Conservation (phyloP, 2,113 vertebrate genomes). For the Python bivittatus region DNA sequence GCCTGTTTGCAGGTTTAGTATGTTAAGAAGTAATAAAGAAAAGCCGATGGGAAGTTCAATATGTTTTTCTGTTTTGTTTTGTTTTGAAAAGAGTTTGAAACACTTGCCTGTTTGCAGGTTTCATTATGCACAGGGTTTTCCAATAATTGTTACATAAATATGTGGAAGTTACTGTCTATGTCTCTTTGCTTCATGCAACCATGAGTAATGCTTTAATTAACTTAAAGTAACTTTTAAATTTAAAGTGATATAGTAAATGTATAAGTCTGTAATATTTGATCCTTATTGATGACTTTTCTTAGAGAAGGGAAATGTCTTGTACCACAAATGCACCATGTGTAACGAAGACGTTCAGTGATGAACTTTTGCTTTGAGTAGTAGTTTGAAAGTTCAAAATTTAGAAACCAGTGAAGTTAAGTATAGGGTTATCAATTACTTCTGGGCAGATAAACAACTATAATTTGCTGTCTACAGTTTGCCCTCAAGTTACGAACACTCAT, state of each 20-base stretch:
- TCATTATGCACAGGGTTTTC: conserved; percentile 14
- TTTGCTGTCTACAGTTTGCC: no score
- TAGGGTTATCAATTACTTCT: no score
- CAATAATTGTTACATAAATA: conserved; percentile 1
- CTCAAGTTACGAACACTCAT: no score
- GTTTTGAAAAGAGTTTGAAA: neutral
- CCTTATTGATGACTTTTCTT: neutral
- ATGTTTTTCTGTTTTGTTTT: neutral
- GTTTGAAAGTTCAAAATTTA: neutral
- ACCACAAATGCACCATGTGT: neutral
- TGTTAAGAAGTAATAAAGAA: conserved; percentile 32
- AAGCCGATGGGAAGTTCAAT: conserved; percentile 36
- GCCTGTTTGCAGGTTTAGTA: conserved; percentile 39
- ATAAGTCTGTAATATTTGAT: neutral
- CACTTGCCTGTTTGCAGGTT: no score
- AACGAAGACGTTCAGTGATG: neutral
- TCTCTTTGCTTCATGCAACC: neutral
- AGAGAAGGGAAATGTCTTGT: neutral
- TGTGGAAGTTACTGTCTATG: neutral
- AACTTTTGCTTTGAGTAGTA: neutral
- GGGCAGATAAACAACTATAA: no score
- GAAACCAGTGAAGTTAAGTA: neutral
- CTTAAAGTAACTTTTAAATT: conserved; percentile 17
- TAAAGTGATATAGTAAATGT: conserved; percentile 18
- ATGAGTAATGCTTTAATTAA: conserved; percentile 12